Percentiles rank a stretch among this genome's conserved stretches.
phyloP scores from a whole-genome alignment of 2,888 invertebrate genomes.

The Desoria tigrina region DNA sequence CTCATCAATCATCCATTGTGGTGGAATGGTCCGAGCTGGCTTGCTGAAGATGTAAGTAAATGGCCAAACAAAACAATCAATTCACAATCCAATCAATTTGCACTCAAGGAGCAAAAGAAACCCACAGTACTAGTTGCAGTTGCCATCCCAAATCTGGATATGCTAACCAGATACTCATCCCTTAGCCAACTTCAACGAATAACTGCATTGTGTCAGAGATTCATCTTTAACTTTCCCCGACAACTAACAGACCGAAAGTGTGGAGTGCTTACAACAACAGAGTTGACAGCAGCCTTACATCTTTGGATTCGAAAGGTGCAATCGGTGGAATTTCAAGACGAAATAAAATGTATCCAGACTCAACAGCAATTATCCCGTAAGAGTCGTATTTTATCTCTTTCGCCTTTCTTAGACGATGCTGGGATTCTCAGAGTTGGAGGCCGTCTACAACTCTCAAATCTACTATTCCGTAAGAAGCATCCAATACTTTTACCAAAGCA shows the following conservation, averaged over 20 bases:
- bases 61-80: no score
- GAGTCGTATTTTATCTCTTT: constrained; percentile 19
- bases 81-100: no score
- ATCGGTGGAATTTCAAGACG: constrained; percentile 13
- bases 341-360: background rate
- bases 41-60: background rate
- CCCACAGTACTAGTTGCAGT: no score
- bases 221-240: background rate
- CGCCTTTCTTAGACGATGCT: constrained; percentile 38
- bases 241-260: no score
- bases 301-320: no score
- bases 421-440: constrained; percentile 47
- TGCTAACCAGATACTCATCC: no score
- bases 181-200: background rate
- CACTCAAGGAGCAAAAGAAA: background rate
- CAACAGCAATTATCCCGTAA: background rate
- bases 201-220: background rate
- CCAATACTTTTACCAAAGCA: constrained; percentile 42
- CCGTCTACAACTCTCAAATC: constrained; percentile 25
- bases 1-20: constrained; percentile 12
- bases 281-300: background rate
- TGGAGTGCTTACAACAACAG: no score
- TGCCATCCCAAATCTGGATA: no score
- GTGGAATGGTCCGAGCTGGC: constrained; percentile 35
- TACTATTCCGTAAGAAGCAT: constrained; percentile 31